phyloP scores from a whole-genome alignment of 92 coral and sea anemone genomes.

The Zoanthus gigantus region DNA sequence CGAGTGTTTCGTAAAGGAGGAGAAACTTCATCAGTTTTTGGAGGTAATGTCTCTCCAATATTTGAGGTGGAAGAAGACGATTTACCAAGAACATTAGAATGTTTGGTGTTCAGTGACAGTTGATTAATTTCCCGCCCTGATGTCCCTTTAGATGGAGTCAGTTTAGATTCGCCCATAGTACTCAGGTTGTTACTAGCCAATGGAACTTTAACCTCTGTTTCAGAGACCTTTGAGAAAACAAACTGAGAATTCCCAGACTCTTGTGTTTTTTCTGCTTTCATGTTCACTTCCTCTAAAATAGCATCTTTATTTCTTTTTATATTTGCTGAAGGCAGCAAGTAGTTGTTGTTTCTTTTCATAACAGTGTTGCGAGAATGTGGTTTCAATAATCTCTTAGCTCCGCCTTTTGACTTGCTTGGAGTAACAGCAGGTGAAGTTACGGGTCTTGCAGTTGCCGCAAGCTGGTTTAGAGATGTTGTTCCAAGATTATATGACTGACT shows the following conservation, averaged over 20 bases:
- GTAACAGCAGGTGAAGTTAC: conserved; percentile 35
- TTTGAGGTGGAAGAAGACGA: not conserved
- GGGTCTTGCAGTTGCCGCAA: conserved; percentile 13
- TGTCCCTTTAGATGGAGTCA: not conserved
- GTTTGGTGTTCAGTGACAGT: not conserved
- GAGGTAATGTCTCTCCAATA: not conserved
- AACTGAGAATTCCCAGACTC: conserved; percentile 6
- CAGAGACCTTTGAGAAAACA: conserved; percentile 32
- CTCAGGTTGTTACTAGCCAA: not conserved
- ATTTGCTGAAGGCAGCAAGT: not conserved
- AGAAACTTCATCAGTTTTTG: conserved; percentile 17
- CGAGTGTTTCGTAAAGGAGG: conserved; percentile 73
- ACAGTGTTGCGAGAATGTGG: conserved; percentile 12
- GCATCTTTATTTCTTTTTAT: conserved; percentile 15
- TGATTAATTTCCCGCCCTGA: not conserved
- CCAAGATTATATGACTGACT: conserved; percentile 33
- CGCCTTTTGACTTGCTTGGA: conserved; percentile 16
- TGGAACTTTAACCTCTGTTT: conserved; percentile 39
- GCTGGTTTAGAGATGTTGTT: conserved; percentile 10
- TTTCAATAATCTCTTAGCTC: conserved; percentile 4
- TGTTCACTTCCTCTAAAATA: not conserved
- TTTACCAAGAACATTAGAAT: not conserved
- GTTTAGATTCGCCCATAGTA: not conserved
- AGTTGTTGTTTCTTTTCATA: not conserved
- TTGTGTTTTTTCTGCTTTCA: not conserved